Conservation (phyloP, 2,113 vertebrate genomes). For the Rhabdornis inornatus region DNA sequence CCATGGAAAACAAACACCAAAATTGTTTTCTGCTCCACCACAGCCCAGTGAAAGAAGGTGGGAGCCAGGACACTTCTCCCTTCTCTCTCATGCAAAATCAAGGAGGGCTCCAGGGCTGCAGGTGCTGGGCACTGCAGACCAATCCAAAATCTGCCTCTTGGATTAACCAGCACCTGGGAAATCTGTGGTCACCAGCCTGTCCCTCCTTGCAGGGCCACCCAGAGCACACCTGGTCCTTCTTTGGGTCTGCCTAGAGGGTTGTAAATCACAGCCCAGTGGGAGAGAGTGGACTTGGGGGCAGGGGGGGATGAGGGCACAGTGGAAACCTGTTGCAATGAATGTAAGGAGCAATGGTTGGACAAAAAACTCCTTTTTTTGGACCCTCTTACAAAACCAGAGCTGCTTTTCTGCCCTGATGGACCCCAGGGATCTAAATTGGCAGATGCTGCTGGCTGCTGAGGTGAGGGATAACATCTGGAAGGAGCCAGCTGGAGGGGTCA, state of each 20-base stretch:
- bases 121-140: neutral
- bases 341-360: neutral
- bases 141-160: neutral
- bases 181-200: neutral
- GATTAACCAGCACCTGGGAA: neutral
- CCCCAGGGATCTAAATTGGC: neutral
- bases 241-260: rapidly evolving
- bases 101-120: neutral
- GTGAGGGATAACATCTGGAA: neutral
- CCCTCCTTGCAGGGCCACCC: neutral
- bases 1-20: neutral
- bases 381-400: rapidly evolving
- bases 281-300: neutral
- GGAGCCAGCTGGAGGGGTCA: neutral
- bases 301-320: neutral
- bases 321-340: neutral
- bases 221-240: neutral
- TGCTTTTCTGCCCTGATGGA: neutral
- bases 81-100: neutral
- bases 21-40: neutral
- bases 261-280: neutral
- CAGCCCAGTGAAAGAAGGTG: neutral
- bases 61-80: neutral
- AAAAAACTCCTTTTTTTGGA: neutral
- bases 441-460: neutral